Evolutionary conservation across 2,113 vertebrate species (phyloP), one percentile per base, ranked within the genome.

Genomic region (Leptodactylus fuscus): DNA sequence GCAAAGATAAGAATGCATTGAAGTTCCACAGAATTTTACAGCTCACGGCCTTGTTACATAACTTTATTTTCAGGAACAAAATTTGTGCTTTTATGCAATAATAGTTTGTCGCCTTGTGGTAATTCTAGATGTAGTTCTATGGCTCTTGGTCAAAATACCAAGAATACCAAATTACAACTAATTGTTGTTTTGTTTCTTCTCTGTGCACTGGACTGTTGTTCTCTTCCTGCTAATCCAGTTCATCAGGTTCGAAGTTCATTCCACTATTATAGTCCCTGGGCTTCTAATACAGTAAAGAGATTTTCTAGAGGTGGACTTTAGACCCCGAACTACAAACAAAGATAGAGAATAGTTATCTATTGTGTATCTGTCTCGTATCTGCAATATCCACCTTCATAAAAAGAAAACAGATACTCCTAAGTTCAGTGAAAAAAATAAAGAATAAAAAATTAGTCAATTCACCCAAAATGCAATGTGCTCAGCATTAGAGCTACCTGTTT

Each of bases 171-270:
- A 34, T 53, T 77, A 22, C n/a, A 77, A 53, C 46, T 34, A 32
- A 51, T 51, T 20, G 10, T 75, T 76, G 13, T 51, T 6, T 48
- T 75, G 29, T 46, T 24, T 38, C 9, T 27, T 48, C 32, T 46
- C 34, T 46, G 22, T 46, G 16, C 22, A 16, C 71, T 13, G 16
- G 13, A 27, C 11, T 75, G 4, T 18, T 76, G 18, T 53, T 22
- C 5, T 53, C 29, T 77, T 77, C 75, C 48, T 55, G 75, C 13
- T 77, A 53, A 77, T 55, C 48, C 32, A 77, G 75, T 77, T 48
- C 8, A 36, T 55, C 75, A 10, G 29, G 75, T 34, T 77, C 20
- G 5, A 32, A 65, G 27, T 29, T 16, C 60, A 65, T 58, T 58
- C n/a, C 27, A 32, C 27, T 65, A 11, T 15, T 6, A 44, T 5